Evolutionary conservation across 1,140 invertebrate species (phyloP).

Genomic region (Heterodera carotae): DNA sequence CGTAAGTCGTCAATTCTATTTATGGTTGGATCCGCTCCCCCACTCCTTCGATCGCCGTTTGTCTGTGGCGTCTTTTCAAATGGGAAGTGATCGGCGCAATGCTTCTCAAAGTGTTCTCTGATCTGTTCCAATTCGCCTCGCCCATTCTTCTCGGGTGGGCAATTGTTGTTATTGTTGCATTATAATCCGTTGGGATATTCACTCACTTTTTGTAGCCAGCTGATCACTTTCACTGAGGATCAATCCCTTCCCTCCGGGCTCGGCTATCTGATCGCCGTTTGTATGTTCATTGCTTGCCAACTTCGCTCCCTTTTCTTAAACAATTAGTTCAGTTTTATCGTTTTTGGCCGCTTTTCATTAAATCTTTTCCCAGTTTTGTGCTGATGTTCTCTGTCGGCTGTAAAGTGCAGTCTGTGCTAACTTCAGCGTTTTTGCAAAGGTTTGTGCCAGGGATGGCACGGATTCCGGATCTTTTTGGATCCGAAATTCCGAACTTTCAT

Average conservation of each 20-base stretch:
- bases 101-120: slow-evolving; percentile 47
- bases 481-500: too few species aligned
- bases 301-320: slow-evolving; percentile 44
- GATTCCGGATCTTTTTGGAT: too few species aligned
- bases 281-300: slow-evolving; percentile 54
- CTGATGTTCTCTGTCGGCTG: slow-evolving; percentile 61
- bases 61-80: slow-evolving; percentile 51
- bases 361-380: slow-evolving; percentile 61
- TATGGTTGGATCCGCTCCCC: slow-evolving; percentile 83
- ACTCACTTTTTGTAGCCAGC: too few species aligned
- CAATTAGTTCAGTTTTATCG: slow-evolving; percentile 47
- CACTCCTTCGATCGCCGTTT: slow-evolving; percentile 40
- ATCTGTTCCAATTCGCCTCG: slow-evolving; percentile 56
- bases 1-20: slow-evolving; percentile 82
- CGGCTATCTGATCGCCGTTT: slow-evolving; percentile 51
- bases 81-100: slow-evolving; percentile 49
- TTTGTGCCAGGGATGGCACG: too few species aligned
- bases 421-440: slow-evolving; percentile 67
- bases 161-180: slow-evolving; percentile 67
- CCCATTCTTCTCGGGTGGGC: slow-evolving; percentile 64
- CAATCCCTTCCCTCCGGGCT: slow-evolving; percentile 50
- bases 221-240: slow-evolving; percentile 61
- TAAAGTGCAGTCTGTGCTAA: slow-evolving; percentile 64
- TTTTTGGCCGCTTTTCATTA: not conserved
- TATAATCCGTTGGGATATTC: too few species aligned